These are phyloP conservation scores for Vimba vimba DNA, from an alignment of 2,113 vertebrate species.

Conservation along the genomic window DNA sequence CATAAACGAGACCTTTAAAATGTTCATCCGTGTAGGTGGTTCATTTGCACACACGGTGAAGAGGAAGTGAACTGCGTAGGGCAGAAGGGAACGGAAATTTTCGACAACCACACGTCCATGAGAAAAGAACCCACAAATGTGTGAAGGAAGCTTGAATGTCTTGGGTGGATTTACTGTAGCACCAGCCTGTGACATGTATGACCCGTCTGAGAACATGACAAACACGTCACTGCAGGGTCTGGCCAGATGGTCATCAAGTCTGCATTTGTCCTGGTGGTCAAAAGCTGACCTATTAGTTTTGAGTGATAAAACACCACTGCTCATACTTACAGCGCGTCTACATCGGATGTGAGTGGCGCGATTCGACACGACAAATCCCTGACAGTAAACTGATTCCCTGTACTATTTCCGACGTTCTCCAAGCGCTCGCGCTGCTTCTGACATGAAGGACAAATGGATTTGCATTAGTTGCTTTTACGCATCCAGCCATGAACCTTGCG, in stretches of 20 bases:
- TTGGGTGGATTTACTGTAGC: not conserved
- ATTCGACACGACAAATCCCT: no score
- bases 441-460: no score
- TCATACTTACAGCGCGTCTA: no score
- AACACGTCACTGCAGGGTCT: conserved; percentile 15
- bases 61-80: not conserved
- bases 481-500: no score
- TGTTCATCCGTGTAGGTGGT: not conserved
- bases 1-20: not conserved
- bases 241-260: not conserved
- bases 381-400: no score
- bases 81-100: not conserved
- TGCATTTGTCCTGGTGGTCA: not conserved
- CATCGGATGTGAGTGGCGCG: no score
- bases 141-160: not conserved
- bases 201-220: conserved; percentile 13
- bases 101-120: not conserved
- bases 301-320: not conserved
- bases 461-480: no score
- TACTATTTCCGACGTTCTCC: no score
- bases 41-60: not conserved
- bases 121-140: not conserved
- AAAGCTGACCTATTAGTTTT: not conserved
- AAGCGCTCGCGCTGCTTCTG: no score
- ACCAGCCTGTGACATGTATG: not conserved